These are phyloP conservation scores for Scolanthus callimorphus DNA, from an alignment of 92 coral and sea anemone species.

Conservation along the genomic window DNA sequence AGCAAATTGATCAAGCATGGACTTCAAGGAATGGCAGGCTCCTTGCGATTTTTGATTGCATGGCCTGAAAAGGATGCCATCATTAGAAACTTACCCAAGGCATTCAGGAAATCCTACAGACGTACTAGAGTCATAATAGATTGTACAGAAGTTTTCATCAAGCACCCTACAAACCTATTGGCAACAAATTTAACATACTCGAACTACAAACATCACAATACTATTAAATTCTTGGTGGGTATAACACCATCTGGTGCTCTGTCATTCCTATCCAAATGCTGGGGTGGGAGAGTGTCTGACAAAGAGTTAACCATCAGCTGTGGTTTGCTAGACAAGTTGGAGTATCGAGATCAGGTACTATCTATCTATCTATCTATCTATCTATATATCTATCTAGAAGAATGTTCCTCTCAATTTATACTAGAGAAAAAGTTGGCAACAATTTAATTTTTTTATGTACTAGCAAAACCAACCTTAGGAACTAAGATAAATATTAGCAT, in stretches of 20 bases:
- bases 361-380: too few species aligned
- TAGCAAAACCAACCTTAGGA: too few species aligned
- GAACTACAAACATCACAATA: constrained; percentile 36
- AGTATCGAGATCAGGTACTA: constrained; percentile 19
- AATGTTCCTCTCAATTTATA: not conserved
- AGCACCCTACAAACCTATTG: constrained; percentile 21
- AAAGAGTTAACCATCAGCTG: constrained; percentile 28
- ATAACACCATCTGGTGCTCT: constrained; percentile 33
- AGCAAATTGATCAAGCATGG: not conserved
- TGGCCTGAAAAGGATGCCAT: constrained; percentile 32
- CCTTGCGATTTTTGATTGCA: constrained; percentile 24
- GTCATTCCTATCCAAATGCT: constrained; percentile 33
- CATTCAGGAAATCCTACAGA: constrained; percentile 11
- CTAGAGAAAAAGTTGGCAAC: too few species aligned
- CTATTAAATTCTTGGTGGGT: constrained; percentile 19
- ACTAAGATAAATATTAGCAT: too few species aligned
- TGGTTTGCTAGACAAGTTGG: constrained; percentile 35
- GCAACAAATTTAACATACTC: constrained; percentile 23
- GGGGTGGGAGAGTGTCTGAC: constrained; percentile 55
- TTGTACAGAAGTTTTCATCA: constrained; percentile 36
- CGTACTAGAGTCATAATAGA: constrained; percentile 34
- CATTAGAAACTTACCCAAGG: constrained; percentile 20
- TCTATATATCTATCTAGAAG: too few species aligned
- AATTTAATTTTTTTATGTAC: too few species aligned
- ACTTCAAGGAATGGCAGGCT: constrained; percentile 2